Evolutionary conservation across 2,797 vertebrate species (phyloP), one percentile per base, ranked within the genome.

Genomic region (Karalla daura): DNA sequence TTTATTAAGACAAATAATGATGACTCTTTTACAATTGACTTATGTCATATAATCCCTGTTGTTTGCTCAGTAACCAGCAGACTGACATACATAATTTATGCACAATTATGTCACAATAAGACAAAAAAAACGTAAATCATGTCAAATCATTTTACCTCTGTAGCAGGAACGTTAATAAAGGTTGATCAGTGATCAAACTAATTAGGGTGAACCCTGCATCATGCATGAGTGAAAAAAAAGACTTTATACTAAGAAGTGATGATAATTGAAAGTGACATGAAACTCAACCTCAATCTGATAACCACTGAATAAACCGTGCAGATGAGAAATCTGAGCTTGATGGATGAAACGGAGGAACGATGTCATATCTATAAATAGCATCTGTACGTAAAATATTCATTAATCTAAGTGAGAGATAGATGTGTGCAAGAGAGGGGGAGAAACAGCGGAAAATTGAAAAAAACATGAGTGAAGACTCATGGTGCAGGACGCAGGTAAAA

Each of bases 351-450:
- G 1, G 4, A 21, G 63, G 52, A 68, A 46, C 10, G 15, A 54
- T 71, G 72, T 40, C 63, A 76, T 4, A 0, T 60, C 85, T 81
- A 85, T 76, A 79, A 79, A 86, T 88, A 86, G 82, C 15, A 35
- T 70, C 66, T 68, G 63, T 53, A 74, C 28, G 63, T 88, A 58
- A 89, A 89, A 88, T 89, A 88, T 89, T 85, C 58, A 89, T 86
- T 63, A 70, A 62, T 43, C 43, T 60, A 81, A 85, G 80, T 68
- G 53, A 80, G 61, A 32, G 63, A 56, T 50, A 1, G 60, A 58
- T 37, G 53, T 68, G 63, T 30, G 28, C 6, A 30, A 3, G 44
- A 11, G 8, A 1, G 11, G 12, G 9, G 3, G 30, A n/a, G 2
- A 33, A 4, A 27, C 6, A 3, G 4, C n/a, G n/a, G n/a, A n/a